Base-by-base conservation (phyloP, 2,888 invertebrate genomes). In the Drosophila imparisetae region DNA sequence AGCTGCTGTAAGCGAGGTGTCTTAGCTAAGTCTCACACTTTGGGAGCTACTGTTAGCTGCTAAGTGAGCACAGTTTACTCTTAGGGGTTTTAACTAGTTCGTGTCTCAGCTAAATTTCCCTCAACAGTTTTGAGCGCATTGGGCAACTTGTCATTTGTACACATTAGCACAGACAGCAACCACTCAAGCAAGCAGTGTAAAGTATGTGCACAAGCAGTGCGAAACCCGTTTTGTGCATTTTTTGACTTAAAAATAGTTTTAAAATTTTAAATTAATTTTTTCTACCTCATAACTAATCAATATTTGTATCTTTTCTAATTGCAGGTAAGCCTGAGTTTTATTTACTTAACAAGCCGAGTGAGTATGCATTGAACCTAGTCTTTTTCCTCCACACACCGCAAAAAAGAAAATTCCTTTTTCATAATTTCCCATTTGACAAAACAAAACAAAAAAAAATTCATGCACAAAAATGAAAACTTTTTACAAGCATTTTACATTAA, bases 261-360 rank as follows among this genome's bases (percentile, higher is more conserved):
- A n/a, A 34, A 38, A 29, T 1, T 29, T 38, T 0, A 7, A 8
- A 0, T 30, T 10, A n/a, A 5, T 62, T 50, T 58, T 24, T 13
- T 5, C 18, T 8, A 4, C 4, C 18, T 29, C 13, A 7, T 3
- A 45, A 59, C 15, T 59, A 38, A 72, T 38, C 11, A 36, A 45
- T 11, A n/a, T 21, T 30, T 63, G 1, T 38, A 11, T 8, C 30
- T 27, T 67, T 38, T 34, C 45, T 60, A 18, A 42, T 83, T 84
- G 0, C 74, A 84, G 84, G 84, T 84, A 88, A 84, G 84, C 70
- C n/a, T 6, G n/a, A 29, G 27, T 36, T 29, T 4, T 30, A n/a
- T 21, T 45, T 49, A 6, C 15, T 40, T 24, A 32, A 53, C 2
- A 7, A 13, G 15, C 64, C 49, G 63, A 67, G 83, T 83, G 57